A percentile compares a stretch with the other conserved stretches of the same genome.
These are phyloP conservation scores for Linhomoeus sp. DNA, from an alignment of 2,888 invertebrate species.

Conservation along the genomic window DNA sequence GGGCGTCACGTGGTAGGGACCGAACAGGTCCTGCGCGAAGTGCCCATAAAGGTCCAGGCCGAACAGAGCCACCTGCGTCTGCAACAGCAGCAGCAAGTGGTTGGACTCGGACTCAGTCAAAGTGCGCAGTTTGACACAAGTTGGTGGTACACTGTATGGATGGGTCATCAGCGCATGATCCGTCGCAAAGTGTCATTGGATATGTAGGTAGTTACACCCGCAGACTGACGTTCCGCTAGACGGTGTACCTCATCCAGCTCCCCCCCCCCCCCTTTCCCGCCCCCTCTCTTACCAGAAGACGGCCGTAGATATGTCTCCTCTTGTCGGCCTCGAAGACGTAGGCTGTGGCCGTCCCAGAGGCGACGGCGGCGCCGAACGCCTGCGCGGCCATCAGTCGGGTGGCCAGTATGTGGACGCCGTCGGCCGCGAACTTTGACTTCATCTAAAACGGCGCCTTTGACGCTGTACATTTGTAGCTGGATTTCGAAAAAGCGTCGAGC, in stretches of 20 bases:
- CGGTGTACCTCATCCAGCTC: too few species aligned
- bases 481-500: too few species aligned
- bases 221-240: too few species aligned
- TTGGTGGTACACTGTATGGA: too few species aligned
- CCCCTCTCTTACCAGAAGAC: constrained; percentile 1
- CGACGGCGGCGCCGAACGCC: neutral
- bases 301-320: constrained; percentile 3
- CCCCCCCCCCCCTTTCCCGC: too few species aligned
- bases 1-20: constrained; percentile 10
- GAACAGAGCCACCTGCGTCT: constrained; percentile 18
- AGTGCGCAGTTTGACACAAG: too few species aligned
- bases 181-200: too few species aligned
- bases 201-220: too few species aligned
- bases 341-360: neutral
- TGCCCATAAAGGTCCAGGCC: constrained; percentile 9
- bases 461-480: too few species aligned
- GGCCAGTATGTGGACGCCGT: constrained; percentile 6
- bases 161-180: too few species aligned
- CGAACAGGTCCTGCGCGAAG: constrained; percentile 9
- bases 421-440: neutral
- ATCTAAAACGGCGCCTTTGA: neutral
- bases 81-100: constrained; percentile 5
- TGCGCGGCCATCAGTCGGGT: constrained; percentile 3
- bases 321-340: constrained; percentile 1
- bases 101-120: too few species aligned